Base-by-base conservation (phyloP, 2,888 invertebrate genomes). In the Drosophila atroscutellata region DNA sequence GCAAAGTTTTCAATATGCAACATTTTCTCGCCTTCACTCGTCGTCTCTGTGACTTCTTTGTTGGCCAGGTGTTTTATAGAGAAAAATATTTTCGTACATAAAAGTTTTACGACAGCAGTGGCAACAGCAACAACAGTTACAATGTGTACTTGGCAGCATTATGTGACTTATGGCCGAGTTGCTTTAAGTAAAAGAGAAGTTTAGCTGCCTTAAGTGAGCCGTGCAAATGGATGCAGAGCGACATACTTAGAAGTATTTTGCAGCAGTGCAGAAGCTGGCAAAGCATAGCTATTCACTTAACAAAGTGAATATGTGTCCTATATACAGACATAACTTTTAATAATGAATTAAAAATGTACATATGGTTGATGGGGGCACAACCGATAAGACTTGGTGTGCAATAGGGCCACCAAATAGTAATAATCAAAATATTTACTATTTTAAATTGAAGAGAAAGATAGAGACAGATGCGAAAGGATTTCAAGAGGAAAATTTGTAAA, bases 1-100 rank as follows among this genome's bases (percentile, higher is more conserved):
- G 89, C 26, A 73, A 73, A 89, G 67, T 83, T 89, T 89, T 83
- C 90, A 84, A 84, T 87, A 89, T 89, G 75, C 87, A 84, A 83
- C 73, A 59, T 49, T 57, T 64, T 52, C 52, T 56, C 34, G 18
- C 28, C 36, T 28, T 30, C 26, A 28, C 34, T 20, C 49, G 11
- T 18, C 49, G 15, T 42, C 28, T 60, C n/a, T 20, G 24, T 52
- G 37, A 13, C 34, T 30, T 32, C 45, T 47, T 28, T 62, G 49
- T 62, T 51, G 67, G 62, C 68, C 83, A 89, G 87, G 89, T 83
- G 89, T 84, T 84, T 89, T 89, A 75, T 75, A 67, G 58, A 49
- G 58, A 71, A 89, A 84, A 86, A 83, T 83, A 81, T 83, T 83
- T 81, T 89, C 82, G 73, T 77, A 81, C 78, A 89, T 84, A 89